Base-by-base conservation (phyloP, 2,888 invertebrate genomes). In the Yponomeuta sedellus region DNA sequence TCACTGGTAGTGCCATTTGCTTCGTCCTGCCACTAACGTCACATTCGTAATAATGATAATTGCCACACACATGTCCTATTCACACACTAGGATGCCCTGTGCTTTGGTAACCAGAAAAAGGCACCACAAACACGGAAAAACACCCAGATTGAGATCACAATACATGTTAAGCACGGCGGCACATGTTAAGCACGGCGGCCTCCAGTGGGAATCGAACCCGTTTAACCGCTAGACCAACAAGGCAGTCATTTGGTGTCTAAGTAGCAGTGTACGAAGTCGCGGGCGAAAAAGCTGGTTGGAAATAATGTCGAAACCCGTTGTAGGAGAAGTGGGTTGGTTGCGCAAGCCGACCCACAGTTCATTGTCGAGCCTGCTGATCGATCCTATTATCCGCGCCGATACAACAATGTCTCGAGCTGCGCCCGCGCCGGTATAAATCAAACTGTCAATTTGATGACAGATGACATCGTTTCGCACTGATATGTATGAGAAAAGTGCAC, bases 341-440 rank as follows among this genome's bases (percentile, higher is more conserved):
- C 78, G 75, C 86, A 88, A 72, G 64, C 68, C 84, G 81, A 78
- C 82, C 82, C 80, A 82, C 86, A 76, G 82, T 82, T 85, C 83
- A 83, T 85, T 85, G 87, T 85, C 81, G 78, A 75, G 75, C 72
- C 77, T 73, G 76, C 79, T 71, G 73, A 77, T 82, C 79, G 78
- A 81, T 80, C 76, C 80, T 77, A 84, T 84, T 83, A 79, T 81
- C 77, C 74, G 71, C 72, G 72, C 72, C 63, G 70, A 71, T 71
- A 72, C 72, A 71, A 71, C 69, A 63, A 72, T 74, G 75, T 74
- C 75, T 76, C 73, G 71, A 34, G 12, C 22, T 28, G 25, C 19
- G 63, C 22, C 22, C 20, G 63, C 44, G 19, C 22, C 74, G 74
- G 70, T 74, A 79, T 82, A 76, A 75, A 80, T 81, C 79, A 76